Evolutionary conservation across 2,797 vertebrate genomes (phyloP), one percentile per base, ranked within the genome.

Genomic region (Carcharodon carcharias): DNA sequence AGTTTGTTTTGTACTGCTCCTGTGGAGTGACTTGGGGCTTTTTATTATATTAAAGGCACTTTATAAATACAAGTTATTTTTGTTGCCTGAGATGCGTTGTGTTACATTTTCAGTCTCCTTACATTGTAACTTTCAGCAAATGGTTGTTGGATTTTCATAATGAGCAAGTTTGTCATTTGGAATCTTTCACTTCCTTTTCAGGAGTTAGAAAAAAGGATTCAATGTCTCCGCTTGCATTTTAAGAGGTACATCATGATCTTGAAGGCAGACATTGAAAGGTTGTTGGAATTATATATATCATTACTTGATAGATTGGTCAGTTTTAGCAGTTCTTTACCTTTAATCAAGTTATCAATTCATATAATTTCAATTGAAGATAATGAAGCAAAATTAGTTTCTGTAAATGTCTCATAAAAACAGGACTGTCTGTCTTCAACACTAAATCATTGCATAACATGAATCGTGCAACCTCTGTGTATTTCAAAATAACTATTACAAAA

Each of bases 401-500:
- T 88, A 56, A 88, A 28, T 56, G 85, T 12, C 31, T 31, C 31
- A 91, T 14, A 58, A 89, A 35, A 28, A 56, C 54, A 89, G 54
- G 11, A 31, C 28, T 56, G 50, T n/a, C 56, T 89, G 54, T 14
- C 87, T 91, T 91, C 88, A 91, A 12, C 14, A 89, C 50, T 2
- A 89, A 89, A 58, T 89, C 23, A 89, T 89, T 89, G 54, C 26
- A 18, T 1, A 91, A 61, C 16, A 35, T 4, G 56, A 91, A 91
- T 61, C 28, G 21, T 91, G 11, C 31, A 91, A 31, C 65, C 65
- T 50, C 28, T 40, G 4, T 11, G 65, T 69, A 69, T 95, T 95
- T 69, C 63, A 50, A 69, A 69, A 31, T 95, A 40, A 95, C n/a
- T 50, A 95, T 95, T 95, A 65, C 93, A 71, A 65, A 95, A 95